Conservation (phyloP, 2,888 invertebrate genomes). For the Brachylomia viminalis region DNA sequence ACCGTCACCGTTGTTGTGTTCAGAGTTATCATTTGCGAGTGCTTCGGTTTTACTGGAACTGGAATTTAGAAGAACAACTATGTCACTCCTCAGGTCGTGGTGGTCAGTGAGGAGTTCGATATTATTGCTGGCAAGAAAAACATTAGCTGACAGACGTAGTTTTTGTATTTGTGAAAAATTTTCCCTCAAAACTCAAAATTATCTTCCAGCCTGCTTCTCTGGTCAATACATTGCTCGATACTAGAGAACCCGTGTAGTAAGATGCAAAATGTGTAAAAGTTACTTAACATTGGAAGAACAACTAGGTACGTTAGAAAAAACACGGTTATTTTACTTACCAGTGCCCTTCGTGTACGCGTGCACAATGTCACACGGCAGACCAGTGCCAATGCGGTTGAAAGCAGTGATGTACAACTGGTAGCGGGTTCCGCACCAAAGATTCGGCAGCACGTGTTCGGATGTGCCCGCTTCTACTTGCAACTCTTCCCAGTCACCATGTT, state of each 20-base stretch:
- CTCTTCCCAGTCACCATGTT: conserved; percentile 98
- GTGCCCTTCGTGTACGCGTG: conserved; percentile 96
- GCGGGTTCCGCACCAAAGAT: conserved; percentile 96
- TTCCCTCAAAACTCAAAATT: no score
- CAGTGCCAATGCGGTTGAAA: conserved; percentile 97
- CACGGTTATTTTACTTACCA: conserved; percentile 82
- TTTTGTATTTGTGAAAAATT: no score
- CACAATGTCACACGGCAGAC: conserved; percentile 96
- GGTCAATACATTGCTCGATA: no score
- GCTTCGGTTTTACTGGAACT: conserved; percentile 95
- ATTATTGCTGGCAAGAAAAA: no score
- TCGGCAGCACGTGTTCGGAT: conserved; percentile 94
- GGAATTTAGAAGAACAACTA: conserved; percentile 65
- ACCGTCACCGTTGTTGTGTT: conserved; percentile 96
- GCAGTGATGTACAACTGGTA: conserved; percentile 97
- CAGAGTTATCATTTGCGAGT: conserved; percentile 95
- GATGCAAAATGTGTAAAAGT: no score
- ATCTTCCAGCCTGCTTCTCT: no score
- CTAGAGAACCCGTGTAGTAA: no score
- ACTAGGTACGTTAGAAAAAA: no score
- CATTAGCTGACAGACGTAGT: no score
- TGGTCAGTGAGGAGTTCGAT: no score
- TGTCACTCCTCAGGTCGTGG: background rate
- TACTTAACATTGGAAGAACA: no score
- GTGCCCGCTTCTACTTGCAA: conserved; percentile 95